Evolutionary conservation across 2,113 vertebrate genomes (phyloP), one percentile per base, ranked within the genome.

Genomic region (Xyliphius kryptos): DNA sequence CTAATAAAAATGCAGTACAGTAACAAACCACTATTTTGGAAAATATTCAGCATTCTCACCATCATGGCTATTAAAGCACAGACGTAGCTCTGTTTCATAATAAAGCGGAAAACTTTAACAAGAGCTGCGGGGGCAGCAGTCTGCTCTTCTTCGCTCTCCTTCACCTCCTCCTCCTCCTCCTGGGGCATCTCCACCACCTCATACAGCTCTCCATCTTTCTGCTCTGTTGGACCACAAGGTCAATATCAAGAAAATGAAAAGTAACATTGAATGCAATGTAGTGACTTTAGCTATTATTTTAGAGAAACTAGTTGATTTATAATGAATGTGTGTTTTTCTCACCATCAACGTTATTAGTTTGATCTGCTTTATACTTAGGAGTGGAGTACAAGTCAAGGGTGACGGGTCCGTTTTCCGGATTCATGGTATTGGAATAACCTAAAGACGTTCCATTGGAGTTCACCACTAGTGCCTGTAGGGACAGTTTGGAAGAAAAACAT

Each of bases 51-150:
- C 16, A 4, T 26, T 81, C 92, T 78, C 82, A 99, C 96, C 96
- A 99, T 99, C 96, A 99, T 99, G 12, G 96, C 89, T 21, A 99
- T 98, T 16, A 99, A 89, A 77, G 96, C 96, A 67, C 94, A 97
- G 72, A 99, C 92, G 73, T 99, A 99, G 76, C 96, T 99, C 75
- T 99, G 96, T 59, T 97, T 97, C 96, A 99, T 97, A 71, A 99
- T 82, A 76, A 99, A 99, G 16, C 91, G 88, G 75, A 97, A 95
- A 66, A 91, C 88, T 19, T 91, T 90, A 36, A 93, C 90, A 76
- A 95, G 81, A 6, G 89, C 88, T 0, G 90, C 73, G 3, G 91
- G 80, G 70, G 87, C 91, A 46, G 80, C 75, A 1, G 85, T 88
- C 79, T 84, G 80, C 3, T 81, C 78, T 3, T 79, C 78, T 1